Evolutionary conservation across 2,113 vertebrate species (phyloP), one percentile per base, ranked within the genome.

Genomic region (Neodon shergylaensis): DNA sequence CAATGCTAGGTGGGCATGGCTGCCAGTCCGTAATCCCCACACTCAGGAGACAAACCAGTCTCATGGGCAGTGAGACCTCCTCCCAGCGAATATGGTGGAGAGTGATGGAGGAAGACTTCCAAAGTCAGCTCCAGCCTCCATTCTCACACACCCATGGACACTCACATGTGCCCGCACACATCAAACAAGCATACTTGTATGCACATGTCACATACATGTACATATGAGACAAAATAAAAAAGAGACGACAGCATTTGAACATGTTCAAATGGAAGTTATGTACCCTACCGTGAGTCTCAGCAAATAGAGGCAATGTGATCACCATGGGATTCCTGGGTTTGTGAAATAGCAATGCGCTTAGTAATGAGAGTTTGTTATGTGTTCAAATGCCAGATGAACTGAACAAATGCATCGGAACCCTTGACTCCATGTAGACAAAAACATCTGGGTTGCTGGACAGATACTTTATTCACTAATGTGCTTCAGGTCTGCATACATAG

Each of bases 401-500:
- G 68, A 85, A 95, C 31, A 91, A 26, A 74, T 73, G 90, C 73
- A 94, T 96, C 82, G 95, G 93, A 90, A 95, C 81, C 65, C 63
- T 94, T 97, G 89, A 82, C 90, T 86, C 52, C 9, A 22, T 58
- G 49, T 68, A 94, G 94, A 92, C 58, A 73, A 78, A 97, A 97
- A 95, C 94, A 97, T 97, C 94, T 97, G 91, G 83, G 63, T 94
- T 82, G 83, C 83, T 92, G 93, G 94, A 70, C 8, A 52, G 92
- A 88, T 77, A 52, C 76, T 91, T 95, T 82, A 83, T 68, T 92
- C 84, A 89, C 89, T 96, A 76, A 96, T 94, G 83, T 97, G 91
- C 92, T 94, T 97, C 94, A 63, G 94, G 88, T 47, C 89, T 92
- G 66, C 94, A 68, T 95, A 95, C 95, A 97, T 61, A 92, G 93